Base-by-base conservation (phyloP, 2,113 vertebrate genomes). In the Tenebrosternarchus preto region DNA sequence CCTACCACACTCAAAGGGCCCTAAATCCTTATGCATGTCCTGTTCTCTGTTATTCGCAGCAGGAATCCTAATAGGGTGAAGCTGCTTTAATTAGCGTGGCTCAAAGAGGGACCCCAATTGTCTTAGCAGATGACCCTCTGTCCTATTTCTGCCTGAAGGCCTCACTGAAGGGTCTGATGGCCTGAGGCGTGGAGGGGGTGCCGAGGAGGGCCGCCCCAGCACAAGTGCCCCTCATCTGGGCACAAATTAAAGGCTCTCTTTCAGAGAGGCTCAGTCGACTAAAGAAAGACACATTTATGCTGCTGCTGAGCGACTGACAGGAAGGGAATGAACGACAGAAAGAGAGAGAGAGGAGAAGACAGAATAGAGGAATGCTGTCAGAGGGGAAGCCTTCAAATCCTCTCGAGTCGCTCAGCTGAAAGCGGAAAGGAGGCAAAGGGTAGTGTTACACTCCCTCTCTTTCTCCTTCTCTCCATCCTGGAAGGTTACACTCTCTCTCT, bases 271-370 rank as follows among this genome's bases (percentile, higher is more conserved):
- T 89, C 86, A 11, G 74, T 73, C 27, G 80, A 87, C 83, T 87
- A 87, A 90, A 93, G 91, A 93, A 92, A 92, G 90, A 87, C 88
- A 91, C 89, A 89, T 89, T 93, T 93, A 92, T 92, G 86, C 90
- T 89, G 88, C 56, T 81, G 82, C 86, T 80, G 88, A 88, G 88
- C 73, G 86, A 90, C 87, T 87, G 86, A 86, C 82, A 71, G 80
- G 85, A 83, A 80, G 68, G 43, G 73, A 87, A 43, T n/a, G 19
- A 63, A 39, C 22, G 46, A 20, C 12, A 77, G 22, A 27, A 19
- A 76, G 56, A 6, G 20, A 24, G 63, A n/a, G 27, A 63, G 43
- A 1, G 63, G 24, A 87, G 87, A 89, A 88, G 86, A 53, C 85
- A 88, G 80, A 56, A 70, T 8, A 85, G 85, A 89, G 81, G 84